Base-by-base conservation (phyloP, 2,888 invertebrate species). In the Amphipoea oculea region DNA sequence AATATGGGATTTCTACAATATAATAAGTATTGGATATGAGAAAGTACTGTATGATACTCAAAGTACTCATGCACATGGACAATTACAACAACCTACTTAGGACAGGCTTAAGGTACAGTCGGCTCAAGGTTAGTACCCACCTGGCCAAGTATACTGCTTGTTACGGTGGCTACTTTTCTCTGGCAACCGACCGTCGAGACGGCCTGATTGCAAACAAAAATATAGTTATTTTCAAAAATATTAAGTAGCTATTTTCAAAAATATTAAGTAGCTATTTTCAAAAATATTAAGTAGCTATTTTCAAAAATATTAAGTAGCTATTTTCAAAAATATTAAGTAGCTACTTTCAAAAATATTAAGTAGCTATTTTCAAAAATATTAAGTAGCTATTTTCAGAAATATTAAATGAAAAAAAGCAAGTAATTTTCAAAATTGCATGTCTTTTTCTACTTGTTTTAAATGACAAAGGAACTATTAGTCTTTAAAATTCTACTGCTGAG, bases 61-160 rank as follows among this genome's bases (percentile, higher is more conserved):
- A 85, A 85, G 80, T 84, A 83, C 82, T 83, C 88, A 87, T 90
- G 90, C 89, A 87, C 80, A 80, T 82, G 40, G 81, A 82, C 75
- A 79, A 69, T 76, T 76, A 85, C 76, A 83, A 71, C 75, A 72
- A 85, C 78, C 81, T 80, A 83, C 67, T 70, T 29, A 79, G 74
- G 79, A 81, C 84, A 86, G 82, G 78, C 70, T 82, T 62, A 6
- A 62, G 71, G 71, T 42, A 71, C 71, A 71, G 62, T 71, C 20
- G 71, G 71, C 2, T n/a, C n/a, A n/a, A n/a, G 17, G 1, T n/a
- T 12, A n/a, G 78, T 65, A 67, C 76, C 36, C 40, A 63, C 40
- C 51, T 51, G 51, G 14, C 23, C 40, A 67, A 67, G 6, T 67
- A 51, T 36, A 36, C 36, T 72, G 42, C 42, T 72, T 68, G 23